Evolutionary conservation across 2,797 vertebrate species (phyloP), one percentile per base, ranked within the genome.

Genomic region (Pelodytes ibericus): DNA sequence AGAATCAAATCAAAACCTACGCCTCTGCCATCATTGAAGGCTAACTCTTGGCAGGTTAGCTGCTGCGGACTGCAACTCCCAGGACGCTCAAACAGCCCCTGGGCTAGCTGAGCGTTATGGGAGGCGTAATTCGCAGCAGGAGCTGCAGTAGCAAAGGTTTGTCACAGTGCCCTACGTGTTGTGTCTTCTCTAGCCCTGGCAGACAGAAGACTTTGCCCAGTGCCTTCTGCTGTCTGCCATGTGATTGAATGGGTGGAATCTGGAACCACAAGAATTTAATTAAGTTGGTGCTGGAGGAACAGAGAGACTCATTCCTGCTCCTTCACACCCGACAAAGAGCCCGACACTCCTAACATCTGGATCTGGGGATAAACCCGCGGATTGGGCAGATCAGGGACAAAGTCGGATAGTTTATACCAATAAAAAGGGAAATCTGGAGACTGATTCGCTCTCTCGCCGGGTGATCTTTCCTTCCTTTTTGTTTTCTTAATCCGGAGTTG

Each of bases 201-300:
- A 74, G 31, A 29, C 75, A 66, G 13, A 51, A 26, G 44, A 20
- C 3, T 20, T n/a, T 47, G 39, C 18, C 44, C 26, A 66, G 8
- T 8, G 56, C 15, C 60, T 51, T 24, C 24, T 68, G 15, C 33
- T 62, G 10, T 24, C 30, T 36, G 30, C 13, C 64, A 39, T 47
- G 58, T 56, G 58, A 58, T 11, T 41, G 62, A 26, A 59, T 22
- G 64, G 31, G 33, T 49, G 31, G 44, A 15, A 25, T 33, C 67
- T 59, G 53, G 27, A 49, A 60, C 56, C 68, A 22, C 33, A 64
- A 60, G 36, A 56, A 44, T 41, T 60, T 41, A 51, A 66, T 72
- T 4, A 25, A 49, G 57, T 47, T n/a, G 6, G 47, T 60, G 41
- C 29, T 18, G 8, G 5, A 24, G n/a, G 5, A 53, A 31, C 24